phyloP scores from a whole-genome alignment of 2,113 vertebrate species.

The Carollia perspicillata region DNA sequence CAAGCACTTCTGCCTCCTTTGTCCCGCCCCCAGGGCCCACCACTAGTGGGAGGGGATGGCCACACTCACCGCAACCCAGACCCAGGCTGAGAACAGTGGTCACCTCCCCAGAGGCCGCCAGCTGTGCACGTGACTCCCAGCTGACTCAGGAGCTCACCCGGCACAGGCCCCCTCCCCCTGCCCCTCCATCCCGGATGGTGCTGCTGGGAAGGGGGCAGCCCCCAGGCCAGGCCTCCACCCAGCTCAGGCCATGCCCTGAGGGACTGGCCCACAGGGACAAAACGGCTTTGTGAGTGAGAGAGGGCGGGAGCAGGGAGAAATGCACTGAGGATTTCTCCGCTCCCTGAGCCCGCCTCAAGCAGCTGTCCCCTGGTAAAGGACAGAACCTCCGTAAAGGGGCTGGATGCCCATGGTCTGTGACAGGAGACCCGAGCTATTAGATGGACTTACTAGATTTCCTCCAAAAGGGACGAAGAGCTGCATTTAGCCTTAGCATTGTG shows the following conservation, averaged over 20 bases:
- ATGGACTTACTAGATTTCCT: conserved; percentile 8
- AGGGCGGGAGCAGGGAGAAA: background rate
- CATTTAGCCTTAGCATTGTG: background rate
- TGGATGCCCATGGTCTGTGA: background rate
- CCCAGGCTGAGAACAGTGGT: background rate
- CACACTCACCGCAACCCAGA: background rate
- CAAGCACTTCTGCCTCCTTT: background rate
- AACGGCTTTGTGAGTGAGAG: conserved; percentile 24
- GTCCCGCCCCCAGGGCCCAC: background rate
- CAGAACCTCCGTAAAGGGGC: background rate
- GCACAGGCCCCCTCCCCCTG: too few species aligned
- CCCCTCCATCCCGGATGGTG: background rate
- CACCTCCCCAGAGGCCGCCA: background rate
- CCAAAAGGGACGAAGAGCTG: background rate
- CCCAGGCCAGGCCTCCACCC: background rate
- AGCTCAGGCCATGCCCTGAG: background rate
- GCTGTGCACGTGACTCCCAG: background rate
- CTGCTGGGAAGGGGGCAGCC: background rate
- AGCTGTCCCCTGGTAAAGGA: background rate
- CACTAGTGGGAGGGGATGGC: background rate
- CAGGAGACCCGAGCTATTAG: background rate
- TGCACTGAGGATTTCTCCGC: background rate
- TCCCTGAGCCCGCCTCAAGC: background rate
- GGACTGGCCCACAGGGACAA: background rate
- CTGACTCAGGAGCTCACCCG: background rate